Conservation (phyloP, 1,140 invertebrate species). For the Pogonomyrmex barbatus region DNA sequence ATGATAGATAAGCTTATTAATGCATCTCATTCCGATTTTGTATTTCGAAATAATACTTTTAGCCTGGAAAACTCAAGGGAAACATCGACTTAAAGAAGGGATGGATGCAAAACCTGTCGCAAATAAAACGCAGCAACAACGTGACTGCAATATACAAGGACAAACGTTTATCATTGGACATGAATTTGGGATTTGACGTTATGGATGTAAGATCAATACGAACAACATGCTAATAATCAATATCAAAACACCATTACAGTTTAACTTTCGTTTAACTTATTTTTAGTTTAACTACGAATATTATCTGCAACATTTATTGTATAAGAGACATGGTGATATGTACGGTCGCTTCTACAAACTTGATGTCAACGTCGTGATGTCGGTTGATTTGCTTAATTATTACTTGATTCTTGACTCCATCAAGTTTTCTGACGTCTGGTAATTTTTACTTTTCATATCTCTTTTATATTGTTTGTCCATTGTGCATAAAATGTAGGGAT, state of each 20-base stretch:
- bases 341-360: constrained; percentile 54
- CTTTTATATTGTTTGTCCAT: background rate
- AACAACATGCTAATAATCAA: background rate
- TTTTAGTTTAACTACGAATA: constrained; percentile 74
- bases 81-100: constrained; percentile 59
- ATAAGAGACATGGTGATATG: constrained; percentile 58
- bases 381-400: constrained; percentile 42
- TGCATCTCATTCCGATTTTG: background rate
- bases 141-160: constrained; percentile 51
- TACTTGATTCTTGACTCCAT: constrained; percentile 53
- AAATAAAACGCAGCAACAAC: constrained; percentile 57
- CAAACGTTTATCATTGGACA: constrained; percentile 56
- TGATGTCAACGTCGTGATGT: background rate
- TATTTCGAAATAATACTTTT: constrained; percentile 1
- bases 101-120: constrained; percentile 70
- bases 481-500: background rate
- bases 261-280: constrained; percentile 2
- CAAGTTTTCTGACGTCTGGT: constrained; percentile 68
- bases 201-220: constrained; percentile 67
- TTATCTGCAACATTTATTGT: constrained; percentile 54
- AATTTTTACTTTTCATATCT: constrained; percentile 36
- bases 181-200: constrained; percentile 68
- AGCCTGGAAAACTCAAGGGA: constrained; percentile 56
- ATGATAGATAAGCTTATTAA: background rate
- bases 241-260: background rate